Conservation (phyloP, 2,888 invertebrate species). For the Macrostomum cliftonense region DNA sequence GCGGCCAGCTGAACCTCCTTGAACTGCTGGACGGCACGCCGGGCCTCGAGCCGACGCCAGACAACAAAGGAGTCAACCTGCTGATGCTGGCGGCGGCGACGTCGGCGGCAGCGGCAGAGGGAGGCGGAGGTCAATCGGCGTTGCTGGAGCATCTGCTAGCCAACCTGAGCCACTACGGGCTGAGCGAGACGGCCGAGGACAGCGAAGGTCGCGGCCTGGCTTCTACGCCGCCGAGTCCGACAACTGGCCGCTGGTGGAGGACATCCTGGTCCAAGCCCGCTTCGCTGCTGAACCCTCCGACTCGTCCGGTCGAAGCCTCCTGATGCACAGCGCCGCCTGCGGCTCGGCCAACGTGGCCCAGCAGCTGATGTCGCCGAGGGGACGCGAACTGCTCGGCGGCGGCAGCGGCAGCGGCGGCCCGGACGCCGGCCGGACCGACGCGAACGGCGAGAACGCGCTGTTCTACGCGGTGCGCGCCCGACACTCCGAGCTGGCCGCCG, state of each 20-base stretch:
- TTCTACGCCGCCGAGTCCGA: neutral
- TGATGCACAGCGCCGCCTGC: neutral
- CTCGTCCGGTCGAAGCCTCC: neutral
- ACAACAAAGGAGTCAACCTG: neutral
- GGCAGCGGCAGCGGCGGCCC: too few relatives aligned
- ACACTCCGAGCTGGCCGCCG: neutral
- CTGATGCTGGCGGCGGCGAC: neutral
- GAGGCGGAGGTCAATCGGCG: neutral
- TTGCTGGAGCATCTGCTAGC: neutral
- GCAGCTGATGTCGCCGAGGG: neutral
- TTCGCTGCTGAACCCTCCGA: neutral
- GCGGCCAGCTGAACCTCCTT: neutral
- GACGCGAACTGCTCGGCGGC: neutral
- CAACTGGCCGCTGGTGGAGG: neutral
- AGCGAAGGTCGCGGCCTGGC: neutral
- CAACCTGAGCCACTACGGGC: neutral
- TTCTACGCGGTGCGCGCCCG: neutral
- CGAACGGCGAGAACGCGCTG: neutral
- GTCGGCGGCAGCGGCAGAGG: neutral
- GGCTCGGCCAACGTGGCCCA: neutral
- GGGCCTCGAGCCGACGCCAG: neutral
- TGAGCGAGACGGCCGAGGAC: neutral
- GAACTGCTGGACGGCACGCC: neutral
- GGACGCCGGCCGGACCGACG: neutral
- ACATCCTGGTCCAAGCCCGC: neutral